Evolutionary conservation across 2,888 invertebrate genomes (phyloP).

Genomic region (Diadegma fenestrale): DNA sequence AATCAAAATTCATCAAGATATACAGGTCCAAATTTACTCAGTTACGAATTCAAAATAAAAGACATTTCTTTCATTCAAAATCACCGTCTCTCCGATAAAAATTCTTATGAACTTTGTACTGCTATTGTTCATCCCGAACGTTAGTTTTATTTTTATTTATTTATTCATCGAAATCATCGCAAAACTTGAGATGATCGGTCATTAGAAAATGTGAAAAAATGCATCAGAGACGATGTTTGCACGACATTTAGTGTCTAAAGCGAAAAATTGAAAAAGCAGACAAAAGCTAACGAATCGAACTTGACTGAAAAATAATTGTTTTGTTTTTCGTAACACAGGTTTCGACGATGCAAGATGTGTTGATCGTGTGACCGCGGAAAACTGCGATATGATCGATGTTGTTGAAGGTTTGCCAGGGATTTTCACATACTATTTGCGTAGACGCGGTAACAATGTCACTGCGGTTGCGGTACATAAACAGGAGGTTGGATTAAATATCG

Average conservation of each 20-base stretch:
- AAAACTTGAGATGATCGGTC: neutral
- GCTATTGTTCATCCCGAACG: too few relatives aligned
- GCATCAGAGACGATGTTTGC: neutral
- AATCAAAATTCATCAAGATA: too few relatives aligned
- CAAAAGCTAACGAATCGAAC: neutral
- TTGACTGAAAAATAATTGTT: neutral
- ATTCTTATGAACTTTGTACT: too few relatives aligned
- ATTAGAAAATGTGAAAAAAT: neutral
- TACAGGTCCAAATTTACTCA: too few relatives aligned
- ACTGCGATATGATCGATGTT: conserved; percentile 29
- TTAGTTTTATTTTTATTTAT: too few relatives aligned
- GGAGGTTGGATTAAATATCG: conserved; percentile 13
- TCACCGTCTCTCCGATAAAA: too few relatives aligned
- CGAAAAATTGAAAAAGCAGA: neutral
- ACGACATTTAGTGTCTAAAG: neutral
- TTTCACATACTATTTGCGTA: conserved; percentile 47
- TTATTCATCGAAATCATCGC: too few relatives aligned
- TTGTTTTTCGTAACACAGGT: neutral
- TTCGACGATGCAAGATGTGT: neutral
- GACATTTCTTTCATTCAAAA: too few relatives aligned
- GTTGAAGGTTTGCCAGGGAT: conserved; percentile 46
- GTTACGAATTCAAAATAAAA: too few relatives aligned
- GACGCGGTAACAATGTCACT: conserved; percentile 49
- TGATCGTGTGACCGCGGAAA: conserved; percentile 27
- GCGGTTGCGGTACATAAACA: conserved; percentile 45